Evolutionary conservation across 2,113 vertebrate genomes (phyloP).

Genomic region (Xiphophorus couchianus): DNA sequence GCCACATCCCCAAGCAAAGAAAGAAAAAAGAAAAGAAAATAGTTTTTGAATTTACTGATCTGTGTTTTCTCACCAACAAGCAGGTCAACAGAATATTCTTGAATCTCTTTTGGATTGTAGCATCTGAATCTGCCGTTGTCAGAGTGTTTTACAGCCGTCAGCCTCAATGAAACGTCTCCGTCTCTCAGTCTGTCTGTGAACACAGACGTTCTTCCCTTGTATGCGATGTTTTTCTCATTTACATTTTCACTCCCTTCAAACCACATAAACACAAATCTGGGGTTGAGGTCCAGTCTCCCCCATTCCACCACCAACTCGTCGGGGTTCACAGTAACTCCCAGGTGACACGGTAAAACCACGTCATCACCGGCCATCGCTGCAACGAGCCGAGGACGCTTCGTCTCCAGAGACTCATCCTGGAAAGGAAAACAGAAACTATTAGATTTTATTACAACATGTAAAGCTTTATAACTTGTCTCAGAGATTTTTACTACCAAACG

Average conservation of each 20-base stretch:
- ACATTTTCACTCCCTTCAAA: fast-evolving
- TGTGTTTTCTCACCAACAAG: conserved; percentile 13
- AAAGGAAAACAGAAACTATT: background rate
- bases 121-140: conserved; percentile 36
- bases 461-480: background rate
- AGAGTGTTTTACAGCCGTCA: conserved; percentile 11
- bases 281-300: background rate
- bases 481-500: background rate
- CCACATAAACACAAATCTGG: conserved; percentile 6
- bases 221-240: fast-evolving
- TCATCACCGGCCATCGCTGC: conserved; percentile 1
- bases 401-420: background rate
- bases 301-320: conserved; percentile 12
- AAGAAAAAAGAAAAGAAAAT: too few species aligned
- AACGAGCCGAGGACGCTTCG: fast-evolving
- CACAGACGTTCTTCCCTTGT: background rate
- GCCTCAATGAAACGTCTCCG: conserved; percentile 23
- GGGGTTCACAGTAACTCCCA: background rate
- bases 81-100: conserved; percentile 14
- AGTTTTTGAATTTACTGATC: too few species aligned
- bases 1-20: too few species aligned
- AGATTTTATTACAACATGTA: background rate
- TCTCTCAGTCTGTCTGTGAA: fast-evolving
- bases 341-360: background rate
- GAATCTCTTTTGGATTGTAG: fast-evolving